These are phyloP conservation scores for Rhorus exstirpatorius DNA, from an alignment of 2,888 invertebrate genomes.

Conservation along the genomic window DNA sequence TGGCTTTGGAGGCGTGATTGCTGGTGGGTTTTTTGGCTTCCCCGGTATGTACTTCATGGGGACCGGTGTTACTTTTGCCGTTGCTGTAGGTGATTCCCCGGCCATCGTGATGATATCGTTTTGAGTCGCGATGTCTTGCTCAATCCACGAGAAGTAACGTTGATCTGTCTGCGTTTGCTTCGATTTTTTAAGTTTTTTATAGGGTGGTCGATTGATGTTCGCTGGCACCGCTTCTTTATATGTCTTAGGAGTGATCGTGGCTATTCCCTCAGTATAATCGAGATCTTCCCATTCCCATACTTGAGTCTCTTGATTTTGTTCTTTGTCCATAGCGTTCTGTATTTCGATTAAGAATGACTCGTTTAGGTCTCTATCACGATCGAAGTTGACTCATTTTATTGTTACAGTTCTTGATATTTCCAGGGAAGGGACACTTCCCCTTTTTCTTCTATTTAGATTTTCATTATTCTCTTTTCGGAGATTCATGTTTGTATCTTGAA, in stretches of 20 bases:
- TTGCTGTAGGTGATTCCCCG: background rate
- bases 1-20: background rate
- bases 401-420: no score
- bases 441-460: no score
- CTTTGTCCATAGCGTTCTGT: no score
- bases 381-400: no score
- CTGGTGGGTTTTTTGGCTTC: background rate
- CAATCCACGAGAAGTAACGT: background rate
- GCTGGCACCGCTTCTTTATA: background rate
- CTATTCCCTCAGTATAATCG: background rate
- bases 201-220: background rate
- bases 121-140: background rate
- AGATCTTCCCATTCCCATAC: background rate
- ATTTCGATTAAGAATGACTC: no score
- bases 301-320: constrained; percentile 3
- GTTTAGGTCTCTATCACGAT: no score
- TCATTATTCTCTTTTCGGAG: no score
- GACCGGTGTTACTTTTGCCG: background rate
- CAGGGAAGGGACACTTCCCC: no score
- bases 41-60: background rate
- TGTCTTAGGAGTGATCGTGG: background rate
- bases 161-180: background rate
- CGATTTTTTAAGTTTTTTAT: background rate
- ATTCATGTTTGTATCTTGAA: no score
- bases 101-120: background rate